Evolutionary conservation across 2,797 vertebrate genomes (phyloP).

Genomic region (Ctenochaetus hawaiiensis): DNA sequence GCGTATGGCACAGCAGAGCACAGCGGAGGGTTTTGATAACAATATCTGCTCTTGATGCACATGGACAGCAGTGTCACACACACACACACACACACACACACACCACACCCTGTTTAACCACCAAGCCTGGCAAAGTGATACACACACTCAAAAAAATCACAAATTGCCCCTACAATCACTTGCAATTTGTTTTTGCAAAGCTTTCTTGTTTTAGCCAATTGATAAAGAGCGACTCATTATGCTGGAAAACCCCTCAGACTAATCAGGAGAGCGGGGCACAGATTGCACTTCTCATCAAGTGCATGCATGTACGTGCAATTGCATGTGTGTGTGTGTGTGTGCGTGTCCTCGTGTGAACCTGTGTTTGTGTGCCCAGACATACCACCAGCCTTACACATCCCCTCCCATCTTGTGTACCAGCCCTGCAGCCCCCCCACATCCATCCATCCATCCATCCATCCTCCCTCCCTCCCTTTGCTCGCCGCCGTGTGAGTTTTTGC

Average conservation of each 20-base stretch:
- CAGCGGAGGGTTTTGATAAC: constrained; percentile 58
- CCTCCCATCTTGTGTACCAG: constrained; percentile 65
- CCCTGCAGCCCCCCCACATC: constrained; percentile 32
- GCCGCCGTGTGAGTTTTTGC: constrained; percentile 4
- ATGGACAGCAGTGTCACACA: constrained; percentile 38
- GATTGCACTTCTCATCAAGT: constrained; percentile 65
- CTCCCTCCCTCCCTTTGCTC: constrained; percentile 3
- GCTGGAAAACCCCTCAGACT: constrained; percentile 67
- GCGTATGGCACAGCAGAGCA: constrained; percentile 55
- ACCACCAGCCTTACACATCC: constrained; percentile 55
- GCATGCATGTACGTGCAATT: constrained; percentile 39
- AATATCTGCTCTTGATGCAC: constrained; percentile 39
- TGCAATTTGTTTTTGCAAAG: constrained; percentile 51
- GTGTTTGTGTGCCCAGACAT: constrained; percentile 55
- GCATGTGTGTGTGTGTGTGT: constrained; percentile 52
- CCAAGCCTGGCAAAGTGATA: constrained; percentile 28
- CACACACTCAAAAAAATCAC: constrained; percentile 24
- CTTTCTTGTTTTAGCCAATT: constrained; percentile 48
- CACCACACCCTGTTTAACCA: constrained; percentile 40
- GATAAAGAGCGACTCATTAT: constrained; percentile 45
- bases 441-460: constrained; percentile 45
- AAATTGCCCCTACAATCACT: constrained; percentile 54
- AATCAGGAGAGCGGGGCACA: constrained; percentile 61
- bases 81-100: constrained; percentile 22
- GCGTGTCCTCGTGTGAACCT: constrained; percentile 76